Conservation (phyloP, 2,113 vertebrate species). For the Anguilla rostrata region DNA sequence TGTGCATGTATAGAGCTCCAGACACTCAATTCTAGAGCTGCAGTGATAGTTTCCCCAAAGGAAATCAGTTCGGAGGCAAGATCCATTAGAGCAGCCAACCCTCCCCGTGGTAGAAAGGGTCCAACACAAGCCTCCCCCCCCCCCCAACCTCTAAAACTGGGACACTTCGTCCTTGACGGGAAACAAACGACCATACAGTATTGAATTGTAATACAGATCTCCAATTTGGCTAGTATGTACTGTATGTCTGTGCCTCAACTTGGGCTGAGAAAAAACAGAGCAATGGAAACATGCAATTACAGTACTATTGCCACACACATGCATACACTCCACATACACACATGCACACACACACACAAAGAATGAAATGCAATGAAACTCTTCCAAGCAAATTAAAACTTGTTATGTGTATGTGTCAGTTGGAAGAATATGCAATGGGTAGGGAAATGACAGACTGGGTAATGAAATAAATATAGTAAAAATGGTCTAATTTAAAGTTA, state of each 20-base stretch:
- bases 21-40: conserved; percentile 6
- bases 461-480: neutral
- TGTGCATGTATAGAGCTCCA: neutral
- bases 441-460: neutral
- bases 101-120: neutral
- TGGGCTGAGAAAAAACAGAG: neutral
- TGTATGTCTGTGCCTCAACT: neutral
- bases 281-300: neutral
- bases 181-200: neutral
- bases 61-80: conserved; percentile 9
- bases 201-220: neutral
- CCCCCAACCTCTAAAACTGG: neutral
- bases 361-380: neutral
- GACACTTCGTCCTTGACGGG: conserved; percentile 7
- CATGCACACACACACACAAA: conserved; percentile 19
- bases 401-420: neutral
- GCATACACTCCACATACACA: conserved; percentile 2
- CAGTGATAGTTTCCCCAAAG: conserved; percentile 4
- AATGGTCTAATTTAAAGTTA: neutral
- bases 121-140: neutral
- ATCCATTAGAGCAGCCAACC: conserved; percentile 2
- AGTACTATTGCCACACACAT: neutral
- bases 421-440: too few relatives aligned
- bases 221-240: neutral
- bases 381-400: neutral